Evolutionary conservation across 2,113 vertebrate genomes (phyloP).

Genomic region (Rhea pennata): DNA sequence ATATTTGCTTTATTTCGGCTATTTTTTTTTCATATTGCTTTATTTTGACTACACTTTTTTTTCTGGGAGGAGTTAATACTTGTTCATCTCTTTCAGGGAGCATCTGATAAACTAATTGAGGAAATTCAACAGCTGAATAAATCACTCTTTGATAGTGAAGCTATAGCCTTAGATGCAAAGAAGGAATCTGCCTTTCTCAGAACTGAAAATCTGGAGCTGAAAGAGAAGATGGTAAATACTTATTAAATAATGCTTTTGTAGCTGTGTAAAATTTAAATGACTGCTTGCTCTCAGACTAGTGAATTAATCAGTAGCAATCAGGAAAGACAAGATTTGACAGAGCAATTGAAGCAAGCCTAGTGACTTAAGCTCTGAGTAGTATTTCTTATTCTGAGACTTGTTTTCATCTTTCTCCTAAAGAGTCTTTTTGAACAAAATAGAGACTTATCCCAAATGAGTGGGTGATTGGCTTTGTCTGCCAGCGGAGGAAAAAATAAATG

Average conservation of each 20-base stretch:
- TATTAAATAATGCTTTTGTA: not conserved
- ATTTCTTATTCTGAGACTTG: not conserved
- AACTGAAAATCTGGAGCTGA: slow-evolving; percentile 84
- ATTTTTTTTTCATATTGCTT: not conserved
- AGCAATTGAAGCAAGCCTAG: not conserved
- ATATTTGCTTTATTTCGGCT: not conserved
- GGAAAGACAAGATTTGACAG: not conserved
- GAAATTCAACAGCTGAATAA: slow-evolving; percentile 84
- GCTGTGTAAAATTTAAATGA: not conserved
- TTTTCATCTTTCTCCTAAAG: too few relatives aligned
- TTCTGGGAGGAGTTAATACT: too few relatives aligned
- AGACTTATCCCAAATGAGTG: not conserved
- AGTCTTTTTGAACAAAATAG: not conserved
- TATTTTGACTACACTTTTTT: not conserved
- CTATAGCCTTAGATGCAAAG: slow-evolving; percentile 86
- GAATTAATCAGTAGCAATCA: not conserved
- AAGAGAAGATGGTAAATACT: slow-evolving; percentile 82
- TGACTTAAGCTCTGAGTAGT: not conserved
- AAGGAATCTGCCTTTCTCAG: slow-evolving; percentile 90
- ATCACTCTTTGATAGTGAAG: slow-evolving; percentile 86
- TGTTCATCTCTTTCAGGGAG: slow-evolving; percentile 69
- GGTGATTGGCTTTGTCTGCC: not conserved
- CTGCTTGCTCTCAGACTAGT: not conserved
- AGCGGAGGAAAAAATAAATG: not conserved
- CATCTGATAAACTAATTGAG: slow-evolving; percentile 76